Percentiles rank a stretch among this genome's conserved stretches.
These are phyloP conservation scores for Leptatherina wallacei DNA, from an alignment of 2,797 vertebrate genomes.

Conservation along the genomic window DNA sequence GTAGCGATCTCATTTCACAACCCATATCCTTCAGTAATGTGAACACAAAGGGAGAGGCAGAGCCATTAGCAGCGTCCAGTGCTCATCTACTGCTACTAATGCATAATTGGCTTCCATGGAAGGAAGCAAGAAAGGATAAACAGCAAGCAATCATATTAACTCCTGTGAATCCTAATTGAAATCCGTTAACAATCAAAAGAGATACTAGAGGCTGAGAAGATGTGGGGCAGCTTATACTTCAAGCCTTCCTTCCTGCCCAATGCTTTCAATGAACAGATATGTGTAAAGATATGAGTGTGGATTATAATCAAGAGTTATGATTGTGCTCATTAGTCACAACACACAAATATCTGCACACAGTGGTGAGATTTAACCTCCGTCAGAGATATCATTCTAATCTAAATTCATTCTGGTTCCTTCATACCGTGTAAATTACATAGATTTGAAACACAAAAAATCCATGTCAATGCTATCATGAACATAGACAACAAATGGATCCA, in stretches of 20 bases:
- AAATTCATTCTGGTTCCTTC: conserved; percentile 21
- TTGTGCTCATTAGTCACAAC: conserved; percentile 31
- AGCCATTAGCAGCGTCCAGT: conserved; percentile 77
- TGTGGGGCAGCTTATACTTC: conserved; percentile 35
- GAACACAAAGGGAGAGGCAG: conserved; percentile 79
- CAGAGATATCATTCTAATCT: conserved; percentile 14
- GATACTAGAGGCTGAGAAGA: conserved; percentile 62
- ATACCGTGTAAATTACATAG: neutral
- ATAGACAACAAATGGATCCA: conserved; percentile 15
- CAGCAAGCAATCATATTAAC: conserved; percentile 78
- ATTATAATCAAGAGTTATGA: conserved; percentile 54
- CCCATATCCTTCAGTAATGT: conserved; percentile 83
- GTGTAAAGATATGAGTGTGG: conserved; percentile 36
- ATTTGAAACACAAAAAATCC: conserved; percentile 1
- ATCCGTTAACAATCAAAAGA: conserved; percentile 72
- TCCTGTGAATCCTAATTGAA: conserved; percentile 75
- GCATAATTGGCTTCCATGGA: conserved; percentile 76
- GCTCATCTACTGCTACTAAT: conserved; percentile 68
- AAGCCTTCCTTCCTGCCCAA: conserved; percentile 23
- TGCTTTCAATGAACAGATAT: conserved; percentile 26
- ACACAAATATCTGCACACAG: conserved; percentile 20
- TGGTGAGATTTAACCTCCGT: conserved; percentile 6
- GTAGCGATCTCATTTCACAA: conserved; percentile 85
- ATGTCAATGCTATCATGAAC: neutral
- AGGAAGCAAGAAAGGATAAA: conserved; percentile 75